These are phyloP conservation scores for Coecobrya sp. DNA, from an alignment of 2,888 invertebrate species.

Conservation along the genomic window DNA sequence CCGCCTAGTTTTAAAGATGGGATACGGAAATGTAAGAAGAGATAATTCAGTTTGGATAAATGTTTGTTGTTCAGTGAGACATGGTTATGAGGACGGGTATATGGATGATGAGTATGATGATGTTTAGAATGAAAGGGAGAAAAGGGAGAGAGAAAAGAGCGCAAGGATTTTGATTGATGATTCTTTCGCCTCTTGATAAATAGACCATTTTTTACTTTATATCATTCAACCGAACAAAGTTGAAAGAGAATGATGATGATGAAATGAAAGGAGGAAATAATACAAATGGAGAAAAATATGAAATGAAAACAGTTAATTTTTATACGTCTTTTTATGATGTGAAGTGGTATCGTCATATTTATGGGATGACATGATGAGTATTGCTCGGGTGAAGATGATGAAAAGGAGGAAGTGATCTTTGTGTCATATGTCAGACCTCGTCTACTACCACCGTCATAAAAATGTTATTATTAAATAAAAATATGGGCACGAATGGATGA, in stretches of 20 bases:
- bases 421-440: conserved; percentile 24
- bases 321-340: conserved; percentile 3
- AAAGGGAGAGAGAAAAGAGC: not conserved
- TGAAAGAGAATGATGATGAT: conserved; percentile 53
- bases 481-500: not conserved
- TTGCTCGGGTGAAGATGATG: not conserved
- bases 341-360: conserved; percentile 37
- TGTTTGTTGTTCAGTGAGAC: conserved; percentile 37
- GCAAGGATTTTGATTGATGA: conserved; percentile 56
- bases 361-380: conserved; percentile 7
- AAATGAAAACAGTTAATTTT: conserved; percentile 48
- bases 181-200: conserved; percentile 50
- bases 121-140: not conserved
- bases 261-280: conserved; percentile 21
- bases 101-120: not conserved
- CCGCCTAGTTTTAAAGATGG: not conserved
- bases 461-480: conserved; percentile 20
- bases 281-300: conserved; percentile 11
- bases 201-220: conserved; percentile 41
- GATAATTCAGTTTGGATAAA: conserved; percentile 37
- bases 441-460: not conserved
- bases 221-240: conserved; percentile 26
- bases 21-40: not conserved
- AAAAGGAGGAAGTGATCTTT: not conserved
- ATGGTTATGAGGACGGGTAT: not conserved